Evolutionary conservation across 2,888 invertebrate genomes (phyloP).

Genomic region (Prosapia bicincta): DNA sequence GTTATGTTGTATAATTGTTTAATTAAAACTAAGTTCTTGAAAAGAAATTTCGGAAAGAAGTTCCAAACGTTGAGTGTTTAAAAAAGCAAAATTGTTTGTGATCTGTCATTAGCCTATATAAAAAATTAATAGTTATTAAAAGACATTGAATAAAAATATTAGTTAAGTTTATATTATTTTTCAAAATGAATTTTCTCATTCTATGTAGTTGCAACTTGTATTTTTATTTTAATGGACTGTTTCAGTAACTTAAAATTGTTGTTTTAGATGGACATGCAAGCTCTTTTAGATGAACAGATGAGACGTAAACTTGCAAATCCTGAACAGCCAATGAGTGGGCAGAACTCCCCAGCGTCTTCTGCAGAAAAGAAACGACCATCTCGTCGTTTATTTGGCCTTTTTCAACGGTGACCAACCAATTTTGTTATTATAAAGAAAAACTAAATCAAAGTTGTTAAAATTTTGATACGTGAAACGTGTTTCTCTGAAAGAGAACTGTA

Average conservation of each 20-base stretch:
- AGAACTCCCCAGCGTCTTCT: slow-evolving; percentile 33
- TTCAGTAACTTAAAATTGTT: slow-evolving; percentile 3
- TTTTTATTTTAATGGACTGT: background rate
- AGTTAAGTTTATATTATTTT: background rate
- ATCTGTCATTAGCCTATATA: too few relatives aligned
- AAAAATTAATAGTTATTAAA: too few relatives aligned
- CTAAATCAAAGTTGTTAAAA: background rate
- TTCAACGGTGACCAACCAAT: slow-evolving; percentile 35
- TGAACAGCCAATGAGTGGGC: slow-evolving; percentile 35
- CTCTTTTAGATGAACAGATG: slow-evolving; percentile 87
- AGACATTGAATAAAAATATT: too few relatives aligned
- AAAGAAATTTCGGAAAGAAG: too few relatives aligned
- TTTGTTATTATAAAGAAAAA: background rate
- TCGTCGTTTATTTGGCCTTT: slow-evolving; percentile 38
- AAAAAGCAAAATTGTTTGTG: too few relatives aligned
- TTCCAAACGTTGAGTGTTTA: too few relatives aligned
- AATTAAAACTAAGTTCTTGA: too few relatives aligned
- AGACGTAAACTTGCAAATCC: slow-evolving; percentile 67
- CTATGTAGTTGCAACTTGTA: background rate
- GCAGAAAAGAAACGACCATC: slow-evolving; percentile 38
- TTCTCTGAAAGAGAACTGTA: background rate
- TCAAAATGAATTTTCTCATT: slow-evolving; percentile 11
- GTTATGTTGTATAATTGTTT: too few relatives aligned
- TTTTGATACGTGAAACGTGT: background rate
- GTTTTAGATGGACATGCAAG: slow-evolving; percentile 90